These are phyloP conservation scores for Bergia sp. DNA, from an alignment of 92 coral and sea anemone species.

Conservation along the genomic window DNA sequence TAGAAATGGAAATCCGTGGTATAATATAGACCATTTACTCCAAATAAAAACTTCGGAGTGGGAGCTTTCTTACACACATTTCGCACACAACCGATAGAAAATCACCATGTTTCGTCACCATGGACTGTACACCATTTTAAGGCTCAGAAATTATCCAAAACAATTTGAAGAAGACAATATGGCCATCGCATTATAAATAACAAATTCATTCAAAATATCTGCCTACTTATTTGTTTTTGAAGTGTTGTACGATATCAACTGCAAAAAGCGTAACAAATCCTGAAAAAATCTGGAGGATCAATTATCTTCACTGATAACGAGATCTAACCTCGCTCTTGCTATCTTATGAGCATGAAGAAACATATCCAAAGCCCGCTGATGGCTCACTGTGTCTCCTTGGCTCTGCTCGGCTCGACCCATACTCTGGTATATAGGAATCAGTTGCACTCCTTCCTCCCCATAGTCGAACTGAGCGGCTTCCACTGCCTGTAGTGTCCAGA, in stretches of 20 bases:
- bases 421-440: conserved; percentile 87
- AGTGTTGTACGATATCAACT: neutral
- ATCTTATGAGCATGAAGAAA: conserved; percentile 78
- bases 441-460: conserved; percentile 69
- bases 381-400: conserved; percentile 67
- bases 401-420: conserved; percentile 79
- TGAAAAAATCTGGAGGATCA: no score
- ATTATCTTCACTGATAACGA: neutral
- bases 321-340: conserved; percentile 68
- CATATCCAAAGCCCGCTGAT: conserved; percentile 72
- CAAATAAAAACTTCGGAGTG: no score
- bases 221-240: no score
- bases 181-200: neutral
- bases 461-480: conserved; percentile 72
- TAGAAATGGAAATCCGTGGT: no score
- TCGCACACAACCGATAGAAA: no score
- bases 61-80: no score
- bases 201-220: neutral
- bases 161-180: neutral
- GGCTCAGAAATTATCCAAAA: neutral
- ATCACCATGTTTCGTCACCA: no score
- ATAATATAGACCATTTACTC: no score
- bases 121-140: neutral
- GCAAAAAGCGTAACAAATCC: neutral
- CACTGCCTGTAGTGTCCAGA: conserved; percentile 57